Evolutionary conservation across 2,113 vertebrate genomes (phyloP).

Genomic region (Acanthisitta chloris): DNA sequence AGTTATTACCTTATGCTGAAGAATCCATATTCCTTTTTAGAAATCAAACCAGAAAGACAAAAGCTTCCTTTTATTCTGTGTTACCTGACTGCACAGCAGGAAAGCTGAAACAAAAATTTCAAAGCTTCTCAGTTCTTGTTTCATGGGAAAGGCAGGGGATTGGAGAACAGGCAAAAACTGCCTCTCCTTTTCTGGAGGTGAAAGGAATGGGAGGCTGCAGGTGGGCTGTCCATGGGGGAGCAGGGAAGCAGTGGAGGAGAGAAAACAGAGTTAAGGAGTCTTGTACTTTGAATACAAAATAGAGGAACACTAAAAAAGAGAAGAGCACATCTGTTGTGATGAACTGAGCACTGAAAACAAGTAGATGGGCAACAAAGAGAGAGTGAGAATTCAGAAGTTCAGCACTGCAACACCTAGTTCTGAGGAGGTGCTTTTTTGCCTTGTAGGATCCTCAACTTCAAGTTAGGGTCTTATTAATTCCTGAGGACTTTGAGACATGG

Average conservation of each 20-base stretch:
- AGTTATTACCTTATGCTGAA: neutral
- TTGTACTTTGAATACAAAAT: neutral
- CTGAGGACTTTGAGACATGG: neutral
- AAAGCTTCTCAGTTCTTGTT: neutral
- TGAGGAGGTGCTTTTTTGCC: neutral
- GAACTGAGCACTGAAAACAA: neutral
- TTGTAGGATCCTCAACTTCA: neutral
- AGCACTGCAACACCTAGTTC: neutral
- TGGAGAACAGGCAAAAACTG: neutral
- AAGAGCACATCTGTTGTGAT: neutral
- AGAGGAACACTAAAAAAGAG: neutral
- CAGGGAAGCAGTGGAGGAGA: neutral
- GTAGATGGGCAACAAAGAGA: neutral
- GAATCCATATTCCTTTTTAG: neutral
- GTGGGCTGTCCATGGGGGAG: neutral
- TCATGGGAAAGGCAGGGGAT: neutral
- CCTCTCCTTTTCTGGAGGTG: neutral
- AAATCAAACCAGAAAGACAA: slow-evolving; percentile 26
- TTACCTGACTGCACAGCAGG: slow-evolving; percentile 21
- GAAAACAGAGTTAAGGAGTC: neutral
- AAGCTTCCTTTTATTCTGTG: slow-evolving; percentile 17
- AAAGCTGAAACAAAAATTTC: slow-evolving; percentile 24
- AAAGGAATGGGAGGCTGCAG: slow-evolving; percentile 24
- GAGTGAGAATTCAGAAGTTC: neutral
- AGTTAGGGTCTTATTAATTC: neutral